Base-by-base conservation (phyloP, 2,888 invertebrate species). In the Caenorhabditis angaria region DNA sequence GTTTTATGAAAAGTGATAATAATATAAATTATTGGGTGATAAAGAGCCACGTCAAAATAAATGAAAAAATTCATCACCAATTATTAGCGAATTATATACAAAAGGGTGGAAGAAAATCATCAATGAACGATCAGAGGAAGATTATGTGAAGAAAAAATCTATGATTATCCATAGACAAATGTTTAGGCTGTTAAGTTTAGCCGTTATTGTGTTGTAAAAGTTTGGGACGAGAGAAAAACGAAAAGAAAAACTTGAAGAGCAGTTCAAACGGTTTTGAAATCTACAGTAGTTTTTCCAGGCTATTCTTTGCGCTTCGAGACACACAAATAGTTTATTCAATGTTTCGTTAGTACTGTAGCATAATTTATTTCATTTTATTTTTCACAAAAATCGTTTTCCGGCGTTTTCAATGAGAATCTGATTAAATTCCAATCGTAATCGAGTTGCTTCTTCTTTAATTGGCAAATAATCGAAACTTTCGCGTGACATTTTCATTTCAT, bases 381-480 rank as follows among this genome's bases (percentile, higher is more conserved):
- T 14, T 54, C 10, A 54, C 2, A 54, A 54, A 25, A 27, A 18
- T 18, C 25, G 25, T 58, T 58, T 47, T 47, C 24, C 58, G 50
- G 53, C 48, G 24, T 61, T 56, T 1, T 58, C 51, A 22, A 68
- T 24, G 25, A 72, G 67, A 14, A 64, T 20, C 25, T 57, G 28
- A 24, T 76, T 76, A 61, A 65, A 76, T 28, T 68, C 68, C 20
- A 48, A 27, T 28, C 68, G 76, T n/a, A 29, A 53, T n/a, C n/a
- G 10, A n/a, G 29, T 20, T 10, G 83, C 84, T 60, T 80, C 63
- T n/a, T 71, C 54, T 64, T 82, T 84, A 1, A 76, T 57, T 8
- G 57, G 27, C 29, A 77, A 65, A 50, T 75, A 82, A 55, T 84
- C 71, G 25, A 62, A 65, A 55, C 82, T 78, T n/a, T 70, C 69